Evolutionary conservation across 2,797 vertebrate species (phyloP), one percentile per base, ranked within the genome.

Genomic region (Hybognathus amarus): DNA sequence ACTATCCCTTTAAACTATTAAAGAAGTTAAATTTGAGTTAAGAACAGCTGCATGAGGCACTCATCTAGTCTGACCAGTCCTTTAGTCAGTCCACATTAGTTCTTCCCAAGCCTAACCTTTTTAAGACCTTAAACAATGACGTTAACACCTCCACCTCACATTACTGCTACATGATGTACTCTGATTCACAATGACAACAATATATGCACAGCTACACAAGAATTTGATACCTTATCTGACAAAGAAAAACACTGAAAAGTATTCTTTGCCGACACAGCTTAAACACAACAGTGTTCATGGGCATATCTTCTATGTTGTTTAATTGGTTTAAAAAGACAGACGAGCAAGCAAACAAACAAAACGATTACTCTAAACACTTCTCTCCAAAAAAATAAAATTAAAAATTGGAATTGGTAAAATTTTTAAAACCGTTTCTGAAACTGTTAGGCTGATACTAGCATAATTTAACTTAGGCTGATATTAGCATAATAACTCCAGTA

Each of bases 31-130:
- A 70, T 45, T 70, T 17, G n/a, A 45, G 13, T 15, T 17, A 69
- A 27, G 40, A 70, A 27, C 40, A 45, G 6, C n/a, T 18, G 20
- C 33, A 38, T 67, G 36, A n/a, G 30, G 11, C 56, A 2, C 12
- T 61, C 56, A 27, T 61, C 5, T 61, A 84, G 47, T 83, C 78
- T 66, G 71, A 85, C 40, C n/a, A 77, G 10, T 5, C 1, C 6
- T 67, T 83, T 77, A 59, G 54, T 79, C 45, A 56, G 54, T 75
- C 59, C 80, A 18, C 9, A 66, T 80, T 73, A 33, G 22, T 80
- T 80, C 59, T 66, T 17, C 47, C 27, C 66, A 30, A 40, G 77
- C 67, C 69, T 52, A 78, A 59, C 24, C 54, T 83, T 84, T 89
- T 81, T 22, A 86, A 83, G 66, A 82, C 50, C 75, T 80, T 27